Percentiles rank a stretch among this genome's conserved stretches.
Evolutionary conservation across 2,888 invertebrate genomes (phyloP).

Genomic region (Dicycla oo): DNA sequence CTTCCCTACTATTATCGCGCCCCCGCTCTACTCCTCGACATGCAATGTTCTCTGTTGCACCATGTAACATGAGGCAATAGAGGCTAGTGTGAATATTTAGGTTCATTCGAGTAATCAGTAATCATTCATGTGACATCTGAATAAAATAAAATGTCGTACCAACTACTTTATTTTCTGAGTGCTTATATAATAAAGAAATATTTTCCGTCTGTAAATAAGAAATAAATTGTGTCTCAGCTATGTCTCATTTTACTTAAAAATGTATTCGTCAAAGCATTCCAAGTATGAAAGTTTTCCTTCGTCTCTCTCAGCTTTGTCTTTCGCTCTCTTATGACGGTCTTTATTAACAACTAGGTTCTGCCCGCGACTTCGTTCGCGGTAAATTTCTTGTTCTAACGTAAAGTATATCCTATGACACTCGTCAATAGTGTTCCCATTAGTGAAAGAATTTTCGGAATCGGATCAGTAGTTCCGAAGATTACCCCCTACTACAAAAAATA

Average conservation of each 20-base stretch:
- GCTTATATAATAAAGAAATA: constrained; percentile 10
- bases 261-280: constrained; percentile 28
- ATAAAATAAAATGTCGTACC: no score
- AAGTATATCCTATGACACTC: background rate
- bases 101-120: no score
- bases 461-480: background rate
- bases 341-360: constrained; percentile 12
- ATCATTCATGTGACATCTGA: no score
- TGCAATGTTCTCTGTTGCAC: no score
- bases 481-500: background rate
- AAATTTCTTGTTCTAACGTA: background rate
- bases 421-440: no score
- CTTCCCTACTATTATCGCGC: no score
- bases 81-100: no score
- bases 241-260: constrained; percentile 30
- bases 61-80: no score
- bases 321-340: constrained; percentile 8
- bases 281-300: constrained; percentile 17
- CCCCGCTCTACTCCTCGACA: no score
- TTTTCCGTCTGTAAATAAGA: constrained; percentile 9
- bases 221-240: background rate
- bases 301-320: constrained; percentile 16
- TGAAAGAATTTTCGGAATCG: background rate
- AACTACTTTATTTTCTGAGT: constrained; percentile 2
- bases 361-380: no score